These are phyloP conservation scores for Mechanitis messenoides DNA, from an alignment of 2,888 invertebrate genomes.

Conservation along the genomic window DNA sequence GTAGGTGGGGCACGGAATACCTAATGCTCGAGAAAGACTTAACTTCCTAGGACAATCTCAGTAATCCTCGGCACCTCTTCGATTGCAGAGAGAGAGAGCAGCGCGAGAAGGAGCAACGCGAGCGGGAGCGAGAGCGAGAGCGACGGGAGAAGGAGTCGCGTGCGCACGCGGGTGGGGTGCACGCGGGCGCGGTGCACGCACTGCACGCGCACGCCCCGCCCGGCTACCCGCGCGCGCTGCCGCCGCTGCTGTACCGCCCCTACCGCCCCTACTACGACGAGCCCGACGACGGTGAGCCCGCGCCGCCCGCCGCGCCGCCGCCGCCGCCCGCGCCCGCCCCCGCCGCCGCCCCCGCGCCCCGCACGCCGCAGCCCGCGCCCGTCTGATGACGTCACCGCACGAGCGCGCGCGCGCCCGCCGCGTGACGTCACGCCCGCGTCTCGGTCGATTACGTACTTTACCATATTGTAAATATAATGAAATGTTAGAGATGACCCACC, in stretches of 20 bases:
- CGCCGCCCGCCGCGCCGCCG: constrained; percentile 28
- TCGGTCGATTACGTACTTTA: too few relatives aligned
- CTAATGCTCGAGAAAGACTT: constrained; percentile 18
- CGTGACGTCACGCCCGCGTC: constrained; percentile 6
- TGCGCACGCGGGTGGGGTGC: constrained; percentile 41
- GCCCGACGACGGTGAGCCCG: constrained; percentile 32
- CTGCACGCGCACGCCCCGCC: constrained; percentile 34
- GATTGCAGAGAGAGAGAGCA: constrained; percentile 53
- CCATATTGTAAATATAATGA: too few relatives aligned
- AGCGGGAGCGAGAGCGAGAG: constrained; percentile 45
- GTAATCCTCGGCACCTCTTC: too few relatives aligned
- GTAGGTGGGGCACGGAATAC: constrained; percentile 34
- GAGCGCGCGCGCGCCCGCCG: constrained; percentile 17
- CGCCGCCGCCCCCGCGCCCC: constrained; percentile 11
- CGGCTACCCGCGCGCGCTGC: constrained; percentile 39
- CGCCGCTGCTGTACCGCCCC: constrained; percentile 52
- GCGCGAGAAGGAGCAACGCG: constrained; percentile 62
- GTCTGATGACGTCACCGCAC: constrained; percentile 15
- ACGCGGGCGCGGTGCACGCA: constrained; percentile 38
- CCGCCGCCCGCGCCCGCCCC: constrained; percentile 24
- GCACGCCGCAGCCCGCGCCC: constrained; percentile 24
- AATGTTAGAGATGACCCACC: too few relatives aligned
- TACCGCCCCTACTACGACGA: constrained; percentile 50
- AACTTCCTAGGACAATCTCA: too few relatives aligned
- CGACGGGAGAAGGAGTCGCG: constrained; percentile 65